Conservation (phyloP, 2,797 vertebrate genomes). For the Falco novaeseelandiae region DNA sequence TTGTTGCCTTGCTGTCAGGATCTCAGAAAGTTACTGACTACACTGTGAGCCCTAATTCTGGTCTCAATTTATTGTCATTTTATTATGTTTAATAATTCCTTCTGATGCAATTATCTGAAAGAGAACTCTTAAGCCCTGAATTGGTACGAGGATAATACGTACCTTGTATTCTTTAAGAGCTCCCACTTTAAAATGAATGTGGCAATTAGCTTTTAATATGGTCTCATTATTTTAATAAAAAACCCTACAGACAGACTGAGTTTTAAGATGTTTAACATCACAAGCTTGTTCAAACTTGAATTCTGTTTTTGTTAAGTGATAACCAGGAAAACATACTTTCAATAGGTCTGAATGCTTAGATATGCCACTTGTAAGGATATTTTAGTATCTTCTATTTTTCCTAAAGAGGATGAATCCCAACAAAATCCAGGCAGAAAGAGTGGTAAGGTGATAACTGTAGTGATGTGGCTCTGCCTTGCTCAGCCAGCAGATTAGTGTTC, state of each 20-base stretch:
- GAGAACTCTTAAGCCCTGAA: background rate
- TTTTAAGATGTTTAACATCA: background rate
- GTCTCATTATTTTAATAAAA: background rate
- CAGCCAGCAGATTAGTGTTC: background rate
- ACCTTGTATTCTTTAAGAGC: background rate
- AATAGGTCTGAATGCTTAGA: background rate
- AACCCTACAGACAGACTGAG: background rate
- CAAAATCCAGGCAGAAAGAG: background rate
- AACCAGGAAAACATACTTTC: background rate
- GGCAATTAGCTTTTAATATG: background rate
- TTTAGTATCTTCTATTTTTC: background rate
- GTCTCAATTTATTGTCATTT: background rate
- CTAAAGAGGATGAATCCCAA: background rate
- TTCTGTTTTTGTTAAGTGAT: background rate
- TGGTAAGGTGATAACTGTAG: background rate
- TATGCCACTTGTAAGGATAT: background rate
- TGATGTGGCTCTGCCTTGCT: background rate
- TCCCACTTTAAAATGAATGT: background rate
- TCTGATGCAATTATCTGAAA: background rate
- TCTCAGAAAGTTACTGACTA: background rate
- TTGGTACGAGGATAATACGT: background rate
- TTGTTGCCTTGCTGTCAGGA: background rate
- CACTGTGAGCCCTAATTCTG: background rate
- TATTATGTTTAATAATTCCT: background rate
- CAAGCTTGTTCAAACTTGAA: background rate